A percentile compares a stretch with the other conserved stretches of the same genome.
Conservation (phyloP, 2,888 invertebrate species). For the Hemistola chrysoprasaria region DNA sequence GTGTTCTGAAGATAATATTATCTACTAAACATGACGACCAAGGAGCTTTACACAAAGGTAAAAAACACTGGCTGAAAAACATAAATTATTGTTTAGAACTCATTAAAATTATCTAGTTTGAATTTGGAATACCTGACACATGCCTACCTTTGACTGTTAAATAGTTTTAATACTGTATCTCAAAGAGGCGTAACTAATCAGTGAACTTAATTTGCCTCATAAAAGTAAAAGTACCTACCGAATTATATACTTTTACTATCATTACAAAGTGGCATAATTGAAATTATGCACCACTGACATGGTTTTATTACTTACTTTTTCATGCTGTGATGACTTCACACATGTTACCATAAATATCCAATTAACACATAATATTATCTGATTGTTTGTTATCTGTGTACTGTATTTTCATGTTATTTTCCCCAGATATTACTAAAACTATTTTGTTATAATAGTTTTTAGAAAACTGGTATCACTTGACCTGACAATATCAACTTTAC, state of each 20-base stretch:
- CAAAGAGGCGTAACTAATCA: neutral
- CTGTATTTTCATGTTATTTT: constrained; percentile 2
- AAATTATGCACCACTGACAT: constrained; percentile 12
- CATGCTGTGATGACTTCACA: constrained; percentile 7
- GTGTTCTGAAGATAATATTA: constrained; percentile 29
- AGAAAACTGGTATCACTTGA: too few species aligned
- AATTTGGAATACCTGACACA: constrained; percentile 13
- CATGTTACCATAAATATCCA: constrained; percentile 6
- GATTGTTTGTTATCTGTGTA: neutral
- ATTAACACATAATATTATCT: constrained; percentile 8
- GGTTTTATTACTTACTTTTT: constrained; percentile 1
- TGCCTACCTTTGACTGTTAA: constrained; percentile 1
- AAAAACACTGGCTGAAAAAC: constrained; percentile 27
- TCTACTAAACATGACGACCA: constrained; percentile 69
- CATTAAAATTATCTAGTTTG: constrained; percentile 7
- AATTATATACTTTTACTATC: constrained; percentile 27
- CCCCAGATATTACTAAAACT: too few species aligned
- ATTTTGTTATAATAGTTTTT: too few species aligned
- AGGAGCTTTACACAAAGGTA: constrained; percentile 80
- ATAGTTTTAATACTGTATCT: too few species aligned
- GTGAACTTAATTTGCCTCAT: neutral
- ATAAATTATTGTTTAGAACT: constrained; percentile 8
- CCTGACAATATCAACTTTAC: too few species aligned
- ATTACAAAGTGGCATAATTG: constrained; percentile 33
- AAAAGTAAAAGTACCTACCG: constrained; percentile 1